phyloP scores from a whole-genome alignment of 2,113 vertebrate species.

The Myxocyprinus asiaticus region DNA sequence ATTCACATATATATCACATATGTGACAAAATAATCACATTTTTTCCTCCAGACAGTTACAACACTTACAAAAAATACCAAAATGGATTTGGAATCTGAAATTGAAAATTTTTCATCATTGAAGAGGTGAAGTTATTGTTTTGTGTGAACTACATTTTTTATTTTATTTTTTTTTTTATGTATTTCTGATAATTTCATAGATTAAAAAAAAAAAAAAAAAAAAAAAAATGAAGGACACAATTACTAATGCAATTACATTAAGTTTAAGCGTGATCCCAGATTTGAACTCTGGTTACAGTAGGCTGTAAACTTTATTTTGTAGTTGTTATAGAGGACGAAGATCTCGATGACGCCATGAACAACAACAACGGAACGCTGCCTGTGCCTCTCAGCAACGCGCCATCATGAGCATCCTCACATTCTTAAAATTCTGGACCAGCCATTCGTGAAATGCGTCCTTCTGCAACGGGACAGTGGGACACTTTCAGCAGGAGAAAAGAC shows the following conservation, averaged over 20 bases:
- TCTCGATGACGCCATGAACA: conserved; percentile 60
- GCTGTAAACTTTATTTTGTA: conserved; percentile 14
- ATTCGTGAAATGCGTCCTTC: neutral
- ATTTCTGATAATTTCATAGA: no score
- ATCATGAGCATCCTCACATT: conserved; percentile 27
- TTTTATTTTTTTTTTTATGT: no score
- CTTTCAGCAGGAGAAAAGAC: conserved; percentile 17
- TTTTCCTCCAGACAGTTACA: no score
- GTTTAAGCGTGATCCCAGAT: neutral
- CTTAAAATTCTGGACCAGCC: conserved; percentile 9
- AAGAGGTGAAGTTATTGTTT: no score
- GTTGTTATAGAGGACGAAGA: conserved; percentile 59
- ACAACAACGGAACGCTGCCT: conserved; percentile 52
- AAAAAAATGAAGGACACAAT: no score
- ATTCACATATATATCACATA: no score
- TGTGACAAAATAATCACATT: no score
- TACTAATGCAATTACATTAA: neutral
- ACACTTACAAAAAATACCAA: no score
- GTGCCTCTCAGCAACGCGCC: conserved; percentile 48
- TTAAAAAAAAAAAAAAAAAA: no score
- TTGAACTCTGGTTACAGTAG: neutral
- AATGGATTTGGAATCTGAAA: no score
- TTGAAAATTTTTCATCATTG: no score
- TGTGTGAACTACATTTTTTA: no score
- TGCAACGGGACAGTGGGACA: conserved; percentile 3